phyloP scores from a whole-genome alignment of 2,888 invertebrate genomes.

The Vanessa cardui region DNA sequence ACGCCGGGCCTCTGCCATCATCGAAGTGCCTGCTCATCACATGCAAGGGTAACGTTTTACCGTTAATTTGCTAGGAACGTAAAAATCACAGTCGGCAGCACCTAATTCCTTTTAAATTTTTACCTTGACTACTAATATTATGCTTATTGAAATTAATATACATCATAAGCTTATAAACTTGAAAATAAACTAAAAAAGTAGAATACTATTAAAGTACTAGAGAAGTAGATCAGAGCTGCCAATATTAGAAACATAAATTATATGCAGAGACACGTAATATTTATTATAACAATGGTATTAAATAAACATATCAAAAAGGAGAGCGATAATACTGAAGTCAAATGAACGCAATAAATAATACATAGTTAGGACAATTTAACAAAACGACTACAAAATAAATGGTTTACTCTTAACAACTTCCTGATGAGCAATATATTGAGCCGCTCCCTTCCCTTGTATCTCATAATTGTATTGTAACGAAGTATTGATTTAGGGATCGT shows the following conservation, averaged over 20 bases:
- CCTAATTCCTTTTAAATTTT: neutral
- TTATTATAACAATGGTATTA: neutral
- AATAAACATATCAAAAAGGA: neutral
- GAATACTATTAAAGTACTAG: neutral
- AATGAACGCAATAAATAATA: neutral
- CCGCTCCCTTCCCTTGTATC: slow-evolving; percentile 12
- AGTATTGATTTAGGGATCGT: neutral
- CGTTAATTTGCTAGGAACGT: neutral
- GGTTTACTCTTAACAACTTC: slow-evolving; percentile 2
- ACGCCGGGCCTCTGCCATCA: slow-evolving; percentile 90
- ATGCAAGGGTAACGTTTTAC: slow-evolving; percentile 85
- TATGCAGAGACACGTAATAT: too few relatives aligned
- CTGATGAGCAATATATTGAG: neutral
- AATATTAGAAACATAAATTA: too few relatives aligned
- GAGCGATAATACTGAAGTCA: neutral
- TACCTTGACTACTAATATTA: too few relatives aligned
- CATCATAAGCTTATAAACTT: neutral
- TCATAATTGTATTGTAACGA: neutral
- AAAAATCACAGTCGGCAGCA: neutral
- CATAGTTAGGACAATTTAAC: neutral
- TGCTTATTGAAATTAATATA: neutral
- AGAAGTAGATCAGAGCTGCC: neutral
- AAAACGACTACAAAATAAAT: neutral
- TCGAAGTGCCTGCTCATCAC: slow-evolving; percentile 88
- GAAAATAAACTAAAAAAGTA: neutral